A percentile compares a stretch with the other conserved stretches of the same genome.
These are phyloP conservation scores for Scartelaos histophorus DNA, from an alignment of 2,113 vertebrate genomes.

Conservation along the genomic window DNA sequence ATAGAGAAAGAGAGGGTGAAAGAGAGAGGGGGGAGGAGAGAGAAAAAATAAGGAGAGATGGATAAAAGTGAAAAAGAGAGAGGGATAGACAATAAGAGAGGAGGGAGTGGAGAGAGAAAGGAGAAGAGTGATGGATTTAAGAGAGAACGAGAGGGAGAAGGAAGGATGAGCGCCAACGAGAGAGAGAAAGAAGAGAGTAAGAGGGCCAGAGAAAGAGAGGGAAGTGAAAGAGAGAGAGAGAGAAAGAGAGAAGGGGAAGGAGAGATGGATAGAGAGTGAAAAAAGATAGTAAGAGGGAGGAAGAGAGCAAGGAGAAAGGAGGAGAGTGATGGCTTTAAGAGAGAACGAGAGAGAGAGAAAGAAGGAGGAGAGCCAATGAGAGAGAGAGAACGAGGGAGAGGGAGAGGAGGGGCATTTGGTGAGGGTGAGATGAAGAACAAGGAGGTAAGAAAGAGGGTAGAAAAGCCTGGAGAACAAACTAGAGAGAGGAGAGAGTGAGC, in stretches of 20 bases:
- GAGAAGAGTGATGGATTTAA: background rate
- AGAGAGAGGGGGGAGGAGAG: background rate
- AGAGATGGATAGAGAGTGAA: too few relatives aligned
- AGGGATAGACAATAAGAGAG: background rate
- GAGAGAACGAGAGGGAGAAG: background rate
- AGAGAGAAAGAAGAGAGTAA: slow-evolving; percentile 22
- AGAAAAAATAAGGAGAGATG: too few relatives aligned
- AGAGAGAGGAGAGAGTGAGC: slow-evolving; percentile 39
- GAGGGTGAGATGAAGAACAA: background rate
- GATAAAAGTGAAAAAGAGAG: slow-evolving; percentile 21
- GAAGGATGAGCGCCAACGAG: background rate
- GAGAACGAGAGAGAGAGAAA: background rate
- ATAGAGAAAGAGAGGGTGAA: slow-evolving; percentile 15
- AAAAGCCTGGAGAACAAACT: slow-evolving; percentile 6
- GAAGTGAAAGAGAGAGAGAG: too few relatives aligned
- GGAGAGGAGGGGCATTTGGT: background rate
- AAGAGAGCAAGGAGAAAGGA: slow-evolving; percentile 31
- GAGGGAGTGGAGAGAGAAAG: slow-evolving; percentile 31
- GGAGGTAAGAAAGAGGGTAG: too few relatives aligned
- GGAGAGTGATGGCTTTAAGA: background rate
- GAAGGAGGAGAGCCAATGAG: background rate
- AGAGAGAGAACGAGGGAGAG: slow-evolving; percentile 36
- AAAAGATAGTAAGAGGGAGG: too few relatives aligned
- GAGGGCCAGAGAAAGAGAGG: slow-evolving; percentile 29
- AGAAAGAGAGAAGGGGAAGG: slow-evolving; percentile 30